Evolutionary conservation across 92 coral and sea anemone species (phyloP).

Genomic region (Pocillopora grandis): DNA sequence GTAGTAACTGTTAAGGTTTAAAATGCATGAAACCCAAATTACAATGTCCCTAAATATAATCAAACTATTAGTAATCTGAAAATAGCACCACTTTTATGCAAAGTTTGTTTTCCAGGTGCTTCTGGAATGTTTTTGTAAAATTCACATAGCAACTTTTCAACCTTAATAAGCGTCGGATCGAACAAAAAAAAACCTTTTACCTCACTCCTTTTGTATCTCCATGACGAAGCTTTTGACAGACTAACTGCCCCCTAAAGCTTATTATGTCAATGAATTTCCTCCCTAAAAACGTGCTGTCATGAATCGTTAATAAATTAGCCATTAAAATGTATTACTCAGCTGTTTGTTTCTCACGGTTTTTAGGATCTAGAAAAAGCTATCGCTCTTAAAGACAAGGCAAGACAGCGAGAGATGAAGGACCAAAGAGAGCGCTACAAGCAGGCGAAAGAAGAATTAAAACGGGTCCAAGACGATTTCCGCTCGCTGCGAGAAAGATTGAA

Average conservation of each 20-base stretch:
- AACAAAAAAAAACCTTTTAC: no score
- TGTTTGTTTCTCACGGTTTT: conserved; percentile 21
- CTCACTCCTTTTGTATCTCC: neutral
- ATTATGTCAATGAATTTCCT: neutral
- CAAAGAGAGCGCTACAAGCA: conserved; percentile 79
- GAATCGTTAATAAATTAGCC: neutral
- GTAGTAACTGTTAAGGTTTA: no score
- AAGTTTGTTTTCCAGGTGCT: no score
- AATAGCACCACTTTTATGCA: neutral
- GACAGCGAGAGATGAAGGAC: conserved; percentile 85
- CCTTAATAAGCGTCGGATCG: no score
- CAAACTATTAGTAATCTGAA: neutral
- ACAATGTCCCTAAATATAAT: no score
- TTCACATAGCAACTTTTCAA: no score
- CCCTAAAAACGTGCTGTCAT: neutral
- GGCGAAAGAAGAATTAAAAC: conserved; percentile 66
- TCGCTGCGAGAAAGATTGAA: conserved; percentile 71
- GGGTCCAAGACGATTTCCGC: conserved; percentile 70
- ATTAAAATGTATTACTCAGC: conserved; percentile 8
- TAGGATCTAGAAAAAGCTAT: conserved; percentile 91
- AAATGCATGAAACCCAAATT: no score
- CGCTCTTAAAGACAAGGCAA: conserved; percentile 79
- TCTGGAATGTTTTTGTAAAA: no score
- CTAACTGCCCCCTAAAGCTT: neutral
- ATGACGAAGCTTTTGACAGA: neutral